phyloP scores from a whole-genome alignment of 2,888 invertebrate genomes.

The Diloba caeruleocephala region DNA sequence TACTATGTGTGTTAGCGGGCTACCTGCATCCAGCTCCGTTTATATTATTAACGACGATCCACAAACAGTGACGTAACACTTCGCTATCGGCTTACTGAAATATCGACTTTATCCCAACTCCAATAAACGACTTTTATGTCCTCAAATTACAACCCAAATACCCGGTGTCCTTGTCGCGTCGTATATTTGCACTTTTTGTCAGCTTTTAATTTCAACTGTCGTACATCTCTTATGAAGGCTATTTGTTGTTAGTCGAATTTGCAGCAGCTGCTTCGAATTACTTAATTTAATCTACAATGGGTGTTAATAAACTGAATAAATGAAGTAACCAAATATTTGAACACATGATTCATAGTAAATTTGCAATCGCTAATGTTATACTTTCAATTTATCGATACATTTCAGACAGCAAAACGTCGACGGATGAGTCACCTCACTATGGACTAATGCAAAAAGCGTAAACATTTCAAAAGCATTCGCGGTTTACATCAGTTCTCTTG shows the following conservation, averaged over 20 bases:
- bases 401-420: conserved; percentile 33
- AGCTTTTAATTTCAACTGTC: conserved; percentile 43
- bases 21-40: conserved; percentile 48
- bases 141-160: conserved; percentile 48
- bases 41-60: conserved; percentile 49
- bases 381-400: conserved; percentile 42
- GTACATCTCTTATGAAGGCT: conserved; percentile 41
- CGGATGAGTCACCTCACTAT: conserved; percentile 53
- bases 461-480: conserved; percentile 71
- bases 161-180: conserved; percentile 36
- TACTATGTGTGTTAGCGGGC: conserved; percentile 46
- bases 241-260: conserved; percentile 33
- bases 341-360: conserved; percentile 21
- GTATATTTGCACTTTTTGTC: conserved; percentile 44
- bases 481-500: conserved; percentile 70
- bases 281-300: conserved; percentile 19
- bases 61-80: conserved; percentile 34
- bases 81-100: conserved; percentile 24
- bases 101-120: conserved; percentile 47
- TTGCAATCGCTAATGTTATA: conserved; percentile 11
- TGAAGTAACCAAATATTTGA: conserved; percentile 22
- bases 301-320: conserved; percentile 35
- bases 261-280: conserved; percentile 31
- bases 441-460: conserved; percentile 62
- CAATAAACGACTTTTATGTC: conserved; percentile 40